Evolutionary conservation across 2,113 vertebrate genomes (phyloP).

Genomic region (Todiramphus chloris): DNA sequence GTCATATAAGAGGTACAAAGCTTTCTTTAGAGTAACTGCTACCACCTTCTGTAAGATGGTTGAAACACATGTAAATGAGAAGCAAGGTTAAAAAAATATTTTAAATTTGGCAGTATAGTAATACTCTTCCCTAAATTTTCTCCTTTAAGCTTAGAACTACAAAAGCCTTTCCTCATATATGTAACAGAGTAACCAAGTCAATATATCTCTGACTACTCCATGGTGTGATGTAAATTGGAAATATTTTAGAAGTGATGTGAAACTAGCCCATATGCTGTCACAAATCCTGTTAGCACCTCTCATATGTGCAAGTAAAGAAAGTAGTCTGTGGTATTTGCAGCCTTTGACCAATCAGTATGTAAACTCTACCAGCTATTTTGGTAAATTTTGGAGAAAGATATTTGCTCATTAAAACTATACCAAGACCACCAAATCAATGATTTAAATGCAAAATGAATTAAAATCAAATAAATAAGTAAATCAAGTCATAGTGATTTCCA

Average conservation of each 20-base stretch:
- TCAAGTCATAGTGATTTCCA: neutral
- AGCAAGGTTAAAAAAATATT: neutral
- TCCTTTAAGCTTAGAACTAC: neutral
- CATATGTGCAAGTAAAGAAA: neutral
- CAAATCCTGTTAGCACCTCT: neutral
- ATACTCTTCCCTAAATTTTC: neutral
- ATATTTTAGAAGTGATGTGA: neutral
- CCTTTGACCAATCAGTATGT: neutral
- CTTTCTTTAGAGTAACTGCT: constrained; percentile 52
- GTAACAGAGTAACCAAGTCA: neutral
- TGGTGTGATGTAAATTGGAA: neutral
- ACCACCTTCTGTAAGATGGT: constrained; percentile 62
- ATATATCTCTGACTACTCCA: neutral
- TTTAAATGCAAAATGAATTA: neutral
- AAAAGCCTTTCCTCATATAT: neutral
- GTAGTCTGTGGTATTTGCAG: neutral
- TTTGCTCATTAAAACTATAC: neutral
- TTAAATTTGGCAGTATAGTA: neutral
- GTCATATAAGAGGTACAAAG: neutral
- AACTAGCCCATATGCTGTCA: neutral
- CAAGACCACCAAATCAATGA: neutral
- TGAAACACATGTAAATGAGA: constrained; percentile 61
- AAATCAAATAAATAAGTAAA: neutral
- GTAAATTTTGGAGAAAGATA: neutral
- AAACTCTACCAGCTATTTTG: neutral